phyloP scores from a whole-genome alignment of 2,797 vertebrate genomes.

The Manis javanica region DNA sequence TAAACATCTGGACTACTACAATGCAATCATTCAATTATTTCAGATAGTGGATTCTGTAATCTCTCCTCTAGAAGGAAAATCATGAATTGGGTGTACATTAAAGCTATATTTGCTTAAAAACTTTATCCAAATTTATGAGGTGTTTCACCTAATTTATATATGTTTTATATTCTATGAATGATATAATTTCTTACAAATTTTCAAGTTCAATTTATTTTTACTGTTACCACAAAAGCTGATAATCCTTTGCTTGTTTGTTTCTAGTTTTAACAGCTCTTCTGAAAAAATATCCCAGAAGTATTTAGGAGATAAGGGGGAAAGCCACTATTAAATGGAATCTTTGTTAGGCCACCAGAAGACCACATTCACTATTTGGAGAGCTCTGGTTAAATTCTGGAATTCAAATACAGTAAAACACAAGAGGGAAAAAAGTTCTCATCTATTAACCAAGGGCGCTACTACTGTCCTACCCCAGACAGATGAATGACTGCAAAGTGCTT shows the following conservation, averaged over 20 bases:
- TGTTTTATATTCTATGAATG: slow-evolving; percentile 23
- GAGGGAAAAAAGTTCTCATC: slow-evolving; percentile 39
- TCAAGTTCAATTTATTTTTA: slow-evolving; percentile 63
- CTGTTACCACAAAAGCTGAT: slow-evolving; percentile 3
- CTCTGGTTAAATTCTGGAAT: slow-evolving; percentile 57
- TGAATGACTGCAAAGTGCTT: slow-evolving; percentile 77
- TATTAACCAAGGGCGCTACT: slow-evolving; percentile 59
- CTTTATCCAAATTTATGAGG: slow-evolving; percentile 35
- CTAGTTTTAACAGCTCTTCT: slow-evolving; percentile 59
- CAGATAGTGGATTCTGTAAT: background rate
- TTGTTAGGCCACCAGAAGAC: background rate
- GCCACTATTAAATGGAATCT: slow-evolving; percentile 20
- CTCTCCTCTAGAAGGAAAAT: slow-evolving; percentile 34
- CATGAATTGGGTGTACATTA: background rate
- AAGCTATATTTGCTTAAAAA: slow-evolving; percentile 50
- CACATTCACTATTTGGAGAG: background rate
- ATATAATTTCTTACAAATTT: slow-evolving; percentile 19
- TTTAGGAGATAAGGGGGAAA: background rate
- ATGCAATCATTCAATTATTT: slow-evolving; percentile 10
- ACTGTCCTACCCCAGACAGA: slow-evolving; percentile 67
- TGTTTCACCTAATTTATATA: slow-evolving; percentile 6
- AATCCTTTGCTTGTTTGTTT: slow-evolving; percentile 27
- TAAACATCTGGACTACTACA: background rate
- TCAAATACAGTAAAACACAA: slow-evolving; percentile 48
- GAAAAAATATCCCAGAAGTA: slow-evolving; percentile 33